Evolutionary conservation across 2,888 invertebrate species (phyloP).

Genomic region (Anaspis maculata): DNA sequence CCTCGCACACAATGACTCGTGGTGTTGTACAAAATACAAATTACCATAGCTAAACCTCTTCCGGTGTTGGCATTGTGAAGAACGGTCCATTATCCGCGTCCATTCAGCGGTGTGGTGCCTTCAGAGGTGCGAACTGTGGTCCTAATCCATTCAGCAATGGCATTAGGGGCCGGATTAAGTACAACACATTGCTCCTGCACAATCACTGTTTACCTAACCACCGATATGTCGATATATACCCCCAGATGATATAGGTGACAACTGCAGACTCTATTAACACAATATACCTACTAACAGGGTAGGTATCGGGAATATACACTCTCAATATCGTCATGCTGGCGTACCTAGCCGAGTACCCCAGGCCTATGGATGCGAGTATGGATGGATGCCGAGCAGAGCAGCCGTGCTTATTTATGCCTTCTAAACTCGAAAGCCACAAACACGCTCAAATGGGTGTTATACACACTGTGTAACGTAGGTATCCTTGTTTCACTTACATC

Average conservation of each 20-base stretch:
- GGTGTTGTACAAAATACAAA: constrained; percentile 18
- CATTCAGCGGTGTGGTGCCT: constrained; percentile 20
- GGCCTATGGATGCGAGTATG: too few relatives aligned
- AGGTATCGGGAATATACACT: background rate
- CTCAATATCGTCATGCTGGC: too few relatives aligned
- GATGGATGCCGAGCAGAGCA: too few relatives aligned
- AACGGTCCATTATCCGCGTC: constrained; percentile 27
- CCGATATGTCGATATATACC: constrained; percentile 35
- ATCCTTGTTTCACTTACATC: too few relatives aligned
- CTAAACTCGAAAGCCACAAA: too few relatives aligned
- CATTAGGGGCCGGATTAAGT: constrained; percentile 36
- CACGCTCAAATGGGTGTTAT: too few relatives aligned
- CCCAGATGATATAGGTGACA: constrained; percentile 30
- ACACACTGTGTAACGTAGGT: too few relatives aligned
- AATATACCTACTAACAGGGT: constrained; percentile 13
- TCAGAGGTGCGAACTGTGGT: constrained; percentile 35
- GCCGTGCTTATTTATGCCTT: too few relatives aligned
- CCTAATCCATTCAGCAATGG: constrained; percentile 36
- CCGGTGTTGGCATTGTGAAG: constrained; percentile 30
- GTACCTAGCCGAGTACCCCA: too few relatives aligned
- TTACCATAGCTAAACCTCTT: constrained; percentile 32
- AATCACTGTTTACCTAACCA: constrained; percentile 41
- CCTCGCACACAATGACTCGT: too few relatives aligned
- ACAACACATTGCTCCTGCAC: constrained; percentile 37
- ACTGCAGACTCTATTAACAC: constrained; percentile 28